A percentile compares a stretch with the other conserved stretches of the same genome.
phyloP scores from a whole-genome alignment of 2,888 invertebrate species.

The Hofmannophila pseudospretella region DNA sequence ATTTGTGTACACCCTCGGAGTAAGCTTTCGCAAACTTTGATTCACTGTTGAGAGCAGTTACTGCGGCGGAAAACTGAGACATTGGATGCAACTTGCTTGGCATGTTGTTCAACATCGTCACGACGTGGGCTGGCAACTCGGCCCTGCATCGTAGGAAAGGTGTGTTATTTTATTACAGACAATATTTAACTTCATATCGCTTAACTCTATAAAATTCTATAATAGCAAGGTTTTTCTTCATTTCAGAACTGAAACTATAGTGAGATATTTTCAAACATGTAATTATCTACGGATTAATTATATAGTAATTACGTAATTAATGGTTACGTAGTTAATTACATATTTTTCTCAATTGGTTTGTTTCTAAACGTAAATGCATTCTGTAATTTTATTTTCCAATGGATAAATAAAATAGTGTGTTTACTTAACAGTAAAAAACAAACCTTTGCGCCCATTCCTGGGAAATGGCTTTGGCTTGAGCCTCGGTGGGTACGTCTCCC shows the following conservation, averaged over 20 bases:
- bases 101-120: conserved; percentile 93
- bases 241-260: no score
- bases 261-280: no score
- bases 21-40: conserved; percentile 95
- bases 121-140: conserved; percentile 95
- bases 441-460: conserved; percentile 87
- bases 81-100: conserved; percentile 94
- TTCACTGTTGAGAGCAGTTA: conserved; percentile 94
- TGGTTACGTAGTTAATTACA: no score
- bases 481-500: conserved; percentile 84
- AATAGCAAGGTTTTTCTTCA: not conserved
- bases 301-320: no score
- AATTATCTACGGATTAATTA: no score
- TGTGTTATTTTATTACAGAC: no score
- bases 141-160: conserved; percentile 74
- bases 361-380: no score
- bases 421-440: conserved; percentile 7
- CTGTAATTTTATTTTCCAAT: no score
- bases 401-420: no score
- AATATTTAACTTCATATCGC: no score
- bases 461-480: conserved; percentile 83
- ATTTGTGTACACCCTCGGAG: conserved; percentile 90
- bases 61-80: conserved; percentile 95
- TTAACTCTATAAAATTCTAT: not conserved
- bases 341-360: no score